These are phyloP conservation scores for Microctonus hyperodae DNA, from an alignment of 2,888 invertebrate species.

Conservation along the genomic window DNA sequence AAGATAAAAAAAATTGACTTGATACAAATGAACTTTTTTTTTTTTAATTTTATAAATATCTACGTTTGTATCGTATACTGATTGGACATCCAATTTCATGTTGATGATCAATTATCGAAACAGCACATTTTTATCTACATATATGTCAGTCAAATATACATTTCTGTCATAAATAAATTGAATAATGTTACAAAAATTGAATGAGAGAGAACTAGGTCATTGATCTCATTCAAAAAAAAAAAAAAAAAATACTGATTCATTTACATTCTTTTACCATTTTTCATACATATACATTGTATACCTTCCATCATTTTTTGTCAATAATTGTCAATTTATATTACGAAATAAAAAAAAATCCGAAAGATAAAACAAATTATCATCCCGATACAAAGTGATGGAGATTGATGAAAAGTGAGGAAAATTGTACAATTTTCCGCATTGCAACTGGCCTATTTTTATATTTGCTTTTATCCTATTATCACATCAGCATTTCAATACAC, in stretches of 20 bases:
- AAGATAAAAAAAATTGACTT: too few relatives aligned
- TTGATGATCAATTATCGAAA: background rate
- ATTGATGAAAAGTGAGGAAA: background rate
- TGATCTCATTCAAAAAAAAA: background rate
- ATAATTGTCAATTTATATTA: background rate
- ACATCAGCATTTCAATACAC: background rate
- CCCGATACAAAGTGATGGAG: background rate
- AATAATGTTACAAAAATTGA: background rate
- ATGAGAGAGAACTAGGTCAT: too few relatives aligned
- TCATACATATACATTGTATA: background rate
- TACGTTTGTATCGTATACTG: too few relatives aligned
- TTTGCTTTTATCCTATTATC: constrained; percentile 41
- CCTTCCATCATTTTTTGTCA: background rate
- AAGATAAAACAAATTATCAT: constrained; percentile 31
- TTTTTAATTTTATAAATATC: too few relatives aligned
- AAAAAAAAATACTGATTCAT: background rate
- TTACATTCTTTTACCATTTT: background rate
- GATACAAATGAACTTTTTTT: too few relatives aligned
- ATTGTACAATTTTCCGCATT: background rate
- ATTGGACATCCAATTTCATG: background rate
- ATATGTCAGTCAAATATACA: background rate
- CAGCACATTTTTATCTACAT: background rate
- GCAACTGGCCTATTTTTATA: constrained; percentile 37
- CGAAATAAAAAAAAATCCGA: constrained; percentile 33
- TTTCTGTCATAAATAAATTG: background rate